Evolutionary conservation across 2,113 vertebrate genomes (phyloP), one percentile per base, ranked within the genome.

Genomic region (Calonectris borealis): DNA sequence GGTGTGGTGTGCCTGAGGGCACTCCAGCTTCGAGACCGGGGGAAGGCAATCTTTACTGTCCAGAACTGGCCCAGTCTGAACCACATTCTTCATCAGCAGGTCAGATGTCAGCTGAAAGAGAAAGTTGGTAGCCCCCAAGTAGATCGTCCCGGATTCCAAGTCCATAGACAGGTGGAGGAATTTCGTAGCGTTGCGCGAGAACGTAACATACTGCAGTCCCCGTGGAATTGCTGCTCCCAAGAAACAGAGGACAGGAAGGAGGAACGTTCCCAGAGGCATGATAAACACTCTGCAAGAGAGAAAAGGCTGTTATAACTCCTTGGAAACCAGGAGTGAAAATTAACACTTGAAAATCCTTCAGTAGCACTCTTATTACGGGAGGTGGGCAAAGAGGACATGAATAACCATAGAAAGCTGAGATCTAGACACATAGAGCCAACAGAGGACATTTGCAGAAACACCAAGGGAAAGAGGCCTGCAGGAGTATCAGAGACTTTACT

Each of bases 41-140:
- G 99, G 99, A 24, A 99, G 98, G 88, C 99, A 99, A 44, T 99
- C 99, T 69, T 98, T 98, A 95, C 99, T 99, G 96, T 99, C 99
- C 38, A 97, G 98, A 92, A 99, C 98, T 0, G 99, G 99, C 5
- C 99, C 99, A 0, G 99, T 99, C 73, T 97, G 79, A 75, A 98
- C 98, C 16, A 97, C 68, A 8, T 98, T 98, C 93, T 99, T 97
- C 90, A 99, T 87, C 49, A 97, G 96, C 24, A 99, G 97, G 51
- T 98, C 98, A 9, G 99, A 98, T 24, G 98, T 98, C 94, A 99
- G 97, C 97, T 99, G 99, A 96, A 99, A 99, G 40, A 99, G 98
- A 96, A 97, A 98, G 98, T 99, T 99, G 84, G 98, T 98, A 64
- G 99, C 99, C 3, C 99, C 99, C 12, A 99, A 76, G 48, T 99